Percentiles rank a stretch among this genome's conserved stretches.
These are phyloP conservation scores for Masticophis lateralis DNA, from an alignment of 2,797 vertebrate species.

Conservation along the genomic window DNA sequence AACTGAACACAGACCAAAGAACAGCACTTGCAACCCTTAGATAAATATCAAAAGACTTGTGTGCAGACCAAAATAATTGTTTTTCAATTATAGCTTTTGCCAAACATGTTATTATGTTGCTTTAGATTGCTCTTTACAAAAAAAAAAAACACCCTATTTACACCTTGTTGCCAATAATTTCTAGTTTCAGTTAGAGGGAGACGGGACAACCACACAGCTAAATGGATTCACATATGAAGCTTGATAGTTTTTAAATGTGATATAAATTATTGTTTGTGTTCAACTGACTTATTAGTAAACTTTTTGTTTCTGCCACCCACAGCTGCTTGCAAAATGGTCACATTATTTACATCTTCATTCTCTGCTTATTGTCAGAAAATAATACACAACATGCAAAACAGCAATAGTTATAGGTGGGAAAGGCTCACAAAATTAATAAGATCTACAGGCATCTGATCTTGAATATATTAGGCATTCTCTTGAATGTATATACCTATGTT, in stretches of 20 bases:
- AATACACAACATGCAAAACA: not conserved
- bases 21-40: not conserved
- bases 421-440: not conserved
- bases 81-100: constrained; percentile 2
- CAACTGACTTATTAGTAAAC: not conserved
- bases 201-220: not conserved
- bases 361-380: not conserved
- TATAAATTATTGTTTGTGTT: not conserved
- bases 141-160: not conserved
- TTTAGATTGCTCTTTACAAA: not conserved
- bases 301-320: not conserved
- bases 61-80: not conserved
- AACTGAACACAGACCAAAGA: not conserved
- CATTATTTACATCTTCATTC: not conserved
- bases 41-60: not conserved
- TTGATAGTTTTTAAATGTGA: not conserved
- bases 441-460: not conserved
- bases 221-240: not conserved
- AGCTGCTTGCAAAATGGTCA: not conserved
- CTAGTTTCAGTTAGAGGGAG: not conserved
- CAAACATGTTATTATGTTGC: not conserved
- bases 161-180: not conserved
- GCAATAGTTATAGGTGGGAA: not conserved
- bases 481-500: not conserved
- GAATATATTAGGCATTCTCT: not conserved